Evolutionary conservation across 35 echinoderm and acorn worm species (phyloP), one percentile per base, ranked within the genome.

Genomic region (Ophioderma brevispina): DNA sequence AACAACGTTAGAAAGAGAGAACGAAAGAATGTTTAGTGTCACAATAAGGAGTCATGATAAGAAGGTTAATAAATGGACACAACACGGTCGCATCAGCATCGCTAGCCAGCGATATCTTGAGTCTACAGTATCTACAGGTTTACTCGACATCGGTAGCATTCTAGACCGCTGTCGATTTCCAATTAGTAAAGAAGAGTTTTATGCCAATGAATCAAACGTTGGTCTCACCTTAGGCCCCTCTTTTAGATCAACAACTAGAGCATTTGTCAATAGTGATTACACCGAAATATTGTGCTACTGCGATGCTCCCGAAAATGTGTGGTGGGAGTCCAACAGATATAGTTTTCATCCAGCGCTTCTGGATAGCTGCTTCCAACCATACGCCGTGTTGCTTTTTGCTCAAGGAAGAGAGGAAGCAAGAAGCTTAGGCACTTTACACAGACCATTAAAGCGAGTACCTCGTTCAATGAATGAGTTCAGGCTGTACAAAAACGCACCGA

Each of bases 271-370:
- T 59, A n/a, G 59, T 13, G 75, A 84, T 43, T 81, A 39, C 21
- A 43, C 39, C 37, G 92, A 94, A 36, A 41, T 33, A 35, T 18
- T 94, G 13, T 33, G 89, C 13, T 78, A 50, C 76, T 49, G 79
- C n/a, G 64, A 78, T 13, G 59, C 79, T 17, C 63, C 87, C 56
- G 52, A 88, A 36, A 84, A 35, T 31, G 39, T 94, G 35, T 32
- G 39, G 3, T 55, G 87, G 14, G 86, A 94, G 38, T 76, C 64
- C 4, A 33, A 89, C 39, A 64, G 33, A 21, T 94, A 84, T 37
- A 40, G 64, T 10, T 94, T 89, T 64, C 92, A 94, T 37, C 92
- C 92, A 43, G 92, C 92, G 33, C 81, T 89, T 50, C 42, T 94
- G 33, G 92, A 94, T 40, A 46, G 55, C 11, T 35, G 82, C 19